Percentiles rank a stretch among this genome's conserved stretches.
These are phyloP conservation scores for Drosophila baimaii DNA, from an alignment of 1,140 invertebrate genomes.

Conservation along the genomic window DNA sequence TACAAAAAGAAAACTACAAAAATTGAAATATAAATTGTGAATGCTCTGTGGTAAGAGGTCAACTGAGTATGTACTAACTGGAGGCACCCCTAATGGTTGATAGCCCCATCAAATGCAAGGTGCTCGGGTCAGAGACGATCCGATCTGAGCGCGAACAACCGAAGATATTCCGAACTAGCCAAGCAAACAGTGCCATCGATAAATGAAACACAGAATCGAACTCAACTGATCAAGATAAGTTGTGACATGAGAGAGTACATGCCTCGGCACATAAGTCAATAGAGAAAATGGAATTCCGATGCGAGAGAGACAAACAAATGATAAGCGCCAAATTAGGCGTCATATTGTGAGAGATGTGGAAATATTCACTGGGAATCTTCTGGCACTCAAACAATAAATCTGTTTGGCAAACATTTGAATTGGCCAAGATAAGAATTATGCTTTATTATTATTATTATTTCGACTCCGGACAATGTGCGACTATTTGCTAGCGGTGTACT, in stretches of 20 bases:
- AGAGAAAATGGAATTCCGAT: not conserved
- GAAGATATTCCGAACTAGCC: not conserved
- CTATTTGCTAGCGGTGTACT: not conserved
- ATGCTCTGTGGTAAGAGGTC: constrained; percentile 37
- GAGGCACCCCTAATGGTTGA: constrained; percentile 38
- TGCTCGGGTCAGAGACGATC: constrained; percentile 20
- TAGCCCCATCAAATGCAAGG: constrained; percentile 45
- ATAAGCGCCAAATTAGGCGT: constrained; percentile 24
- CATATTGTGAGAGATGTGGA: not conserved
- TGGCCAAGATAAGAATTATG: constrained; percentile 14
- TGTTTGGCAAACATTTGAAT: constrained; percentile 39
- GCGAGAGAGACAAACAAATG: constrained; percentile 18
- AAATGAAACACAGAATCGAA: constrained; percentile 24
- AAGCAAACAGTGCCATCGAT: constrained; percentile 1
- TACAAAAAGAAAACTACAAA: constrained; percentile 24
- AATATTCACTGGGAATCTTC: constrained; percentile 17
- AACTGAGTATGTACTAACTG: constrained; percentile 20
- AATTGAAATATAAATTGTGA: constrained; percentile 26
- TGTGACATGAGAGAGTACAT: constrained; percentile 5
- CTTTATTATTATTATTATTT: constrained; percentile 1
- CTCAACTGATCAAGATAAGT: constrained; percentile 40
- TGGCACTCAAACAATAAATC: constrained; percentile 36
- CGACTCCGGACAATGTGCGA: not conserved
- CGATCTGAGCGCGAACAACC: constrained; percentile 8
- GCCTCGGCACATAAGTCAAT: constrained; percentile 25